Evolutionary conservation across 2,888 invertebrate species (phyloP), one percentile per base, ranked within the genome.

Genomic region (Eulithis testata): DNA sequence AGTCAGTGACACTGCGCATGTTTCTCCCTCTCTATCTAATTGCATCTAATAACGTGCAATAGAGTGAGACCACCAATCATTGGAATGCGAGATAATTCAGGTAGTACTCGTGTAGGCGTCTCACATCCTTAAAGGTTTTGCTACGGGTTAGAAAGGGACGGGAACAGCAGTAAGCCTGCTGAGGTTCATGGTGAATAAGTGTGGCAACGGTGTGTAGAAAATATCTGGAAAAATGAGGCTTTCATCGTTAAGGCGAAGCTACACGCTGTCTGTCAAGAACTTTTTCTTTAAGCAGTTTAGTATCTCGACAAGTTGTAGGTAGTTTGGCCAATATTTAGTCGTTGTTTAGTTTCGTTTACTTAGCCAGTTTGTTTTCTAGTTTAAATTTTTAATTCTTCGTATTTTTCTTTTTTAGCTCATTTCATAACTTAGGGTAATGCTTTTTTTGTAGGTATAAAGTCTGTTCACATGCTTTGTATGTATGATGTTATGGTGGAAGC

Each of bases 1-100:
- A 89, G 92, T 92, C 92, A 92, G 81, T 91, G 92, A 91, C 91
- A 91, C 87, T 90, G 90, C 88, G 88, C 89, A 87, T 69, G 78
- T 82, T 74, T 69, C 71, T 73, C 79, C 73, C 72, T 88, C 89
- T 82, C 86, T 79, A 68, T 92, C 87, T 73, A 69, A 73, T 80
- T 61, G 63, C 57, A 57, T 56, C 63, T 65, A 31, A 57, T 63
- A 64, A 21, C 58, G 54, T 70, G 69, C 49, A 76, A 73, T 75
- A 73, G 83, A 88, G 73, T 66, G 85, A 85, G 88, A 87, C 60
- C 65, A 73, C 72, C 72, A 76, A 86, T 75, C 80, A 74, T 76
- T 81, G 89, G 91, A 90, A 90, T 91, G 87, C 84, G 79, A 82
- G 78, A 83, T 84, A 85, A 80, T 78, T 79, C 79, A 78, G 80